Conservation (phyloP, 64 coral and sea anemone species). For the Pocillopora verrucosa region DNA sequence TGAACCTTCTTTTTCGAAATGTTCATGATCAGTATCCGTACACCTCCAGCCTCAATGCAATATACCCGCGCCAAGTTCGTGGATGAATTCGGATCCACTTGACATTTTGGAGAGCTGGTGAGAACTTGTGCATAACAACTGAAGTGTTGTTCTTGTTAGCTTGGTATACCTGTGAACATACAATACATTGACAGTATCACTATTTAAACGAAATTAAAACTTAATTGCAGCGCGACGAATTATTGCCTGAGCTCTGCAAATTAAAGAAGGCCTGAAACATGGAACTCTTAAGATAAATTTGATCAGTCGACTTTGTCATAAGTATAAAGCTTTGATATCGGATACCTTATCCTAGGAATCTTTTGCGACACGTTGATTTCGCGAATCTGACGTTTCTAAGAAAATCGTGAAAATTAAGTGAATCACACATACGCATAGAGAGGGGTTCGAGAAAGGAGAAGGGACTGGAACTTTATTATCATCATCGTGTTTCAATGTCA, state of each 20-base stretch:
- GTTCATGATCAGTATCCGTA: not conserved
- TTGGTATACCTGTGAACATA: not conserved
- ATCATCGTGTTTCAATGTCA: not conserved
- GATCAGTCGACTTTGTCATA: too few species aligned
- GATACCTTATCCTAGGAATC: too few species aligned
- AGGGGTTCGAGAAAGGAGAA: too few species aligned
- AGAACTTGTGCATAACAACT: not conserved
- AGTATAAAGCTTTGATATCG: too few species aligned
- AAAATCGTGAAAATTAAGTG: too few species aligned
- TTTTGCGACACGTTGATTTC: too few species aligned
- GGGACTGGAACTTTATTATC: not conserved
- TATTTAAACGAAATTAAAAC: not conserved
- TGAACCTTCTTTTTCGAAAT: not conserved
- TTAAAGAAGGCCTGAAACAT: too few species aligned
- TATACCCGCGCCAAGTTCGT: not conserved
- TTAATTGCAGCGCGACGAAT: too few species aligned
- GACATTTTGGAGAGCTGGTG: not conserved
- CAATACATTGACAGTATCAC: not conserved
- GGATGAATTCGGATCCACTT: not conserved
- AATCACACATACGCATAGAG: too few species aligned
- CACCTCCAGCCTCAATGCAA: slow-evolving; percentile 35
- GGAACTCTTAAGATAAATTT: too few species aligned
- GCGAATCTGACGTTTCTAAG: too few species aligned
- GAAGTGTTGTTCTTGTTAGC: not conserved
- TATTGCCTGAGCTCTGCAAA: too few species aligned